Evolutionary conservation across 2,113 vertebrate species (phyloP).

Genomic region (Perognathus longimembris): DNA sequence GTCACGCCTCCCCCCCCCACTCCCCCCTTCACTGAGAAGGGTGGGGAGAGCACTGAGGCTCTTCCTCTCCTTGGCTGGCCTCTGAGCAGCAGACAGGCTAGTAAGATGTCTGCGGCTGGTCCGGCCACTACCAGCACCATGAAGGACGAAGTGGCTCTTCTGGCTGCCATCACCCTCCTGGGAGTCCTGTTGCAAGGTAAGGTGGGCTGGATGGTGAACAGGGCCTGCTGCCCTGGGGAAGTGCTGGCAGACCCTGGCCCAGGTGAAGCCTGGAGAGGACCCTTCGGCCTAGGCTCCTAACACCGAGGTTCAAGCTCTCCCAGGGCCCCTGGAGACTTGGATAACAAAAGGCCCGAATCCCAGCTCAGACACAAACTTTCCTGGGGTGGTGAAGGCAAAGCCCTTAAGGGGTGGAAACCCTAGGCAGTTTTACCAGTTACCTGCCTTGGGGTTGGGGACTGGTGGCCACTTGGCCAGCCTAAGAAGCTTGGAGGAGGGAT

Average conservation of each 20-base stretch:
- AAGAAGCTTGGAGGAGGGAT: neutral
- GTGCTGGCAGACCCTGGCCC: no score
- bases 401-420: neutral
- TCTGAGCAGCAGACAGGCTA: neutral
- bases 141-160: slow-evolving; percentile 87
- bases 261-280: neutral
- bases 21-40: neutral
- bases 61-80: slow-evolving; percentile 22
- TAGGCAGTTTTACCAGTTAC: neutral
- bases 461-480: neutral
- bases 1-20: neutral
- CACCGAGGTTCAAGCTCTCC: neutral
- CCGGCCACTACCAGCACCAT: slow-evolving; percentile 63
- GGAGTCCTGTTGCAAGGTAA: slow-evolving; percentile 95
- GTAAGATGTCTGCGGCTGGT: neutral
- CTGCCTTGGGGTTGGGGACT: neutral
- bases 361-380: neutral
- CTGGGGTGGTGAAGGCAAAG: no score
- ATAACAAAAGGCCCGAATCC: neutral
- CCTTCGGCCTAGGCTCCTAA: neutral
- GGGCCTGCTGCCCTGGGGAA: neutral
- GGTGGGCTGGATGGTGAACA: slow-evolving; percentile 83
- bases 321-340: neutral
- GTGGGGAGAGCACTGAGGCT: neutral
- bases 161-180: slow-evolving; percentile 89